These are phyloP conservation scores for Hyppa rectilinea DNA, from an alignment of 2,888 invertebrate genomes.

Conservation along the genomic window DNA sequence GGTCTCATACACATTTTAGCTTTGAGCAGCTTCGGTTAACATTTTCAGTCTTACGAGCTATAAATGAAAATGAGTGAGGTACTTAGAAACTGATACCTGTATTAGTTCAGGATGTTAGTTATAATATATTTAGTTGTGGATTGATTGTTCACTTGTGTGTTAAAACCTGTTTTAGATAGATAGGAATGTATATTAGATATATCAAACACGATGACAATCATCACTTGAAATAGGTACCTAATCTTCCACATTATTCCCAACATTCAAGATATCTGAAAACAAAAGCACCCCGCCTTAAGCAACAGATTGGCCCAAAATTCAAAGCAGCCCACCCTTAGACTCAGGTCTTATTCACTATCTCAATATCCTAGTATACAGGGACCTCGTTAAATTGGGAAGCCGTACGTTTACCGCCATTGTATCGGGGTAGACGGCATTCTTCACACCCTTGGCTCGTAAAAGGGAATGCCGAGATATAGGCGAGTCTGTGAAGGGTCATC, in stretches of 20 bases:
- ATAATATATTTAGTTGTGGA: not conserved
- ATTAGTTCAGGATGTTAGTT: not conserved
- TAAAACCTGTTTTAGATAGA: not conserved
- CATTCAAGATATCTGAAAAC: constrained; percentile 33
- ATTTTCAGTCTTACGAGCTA: constrained; percentile 13
- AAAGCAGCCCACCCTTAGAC: constrained; percentile 50
- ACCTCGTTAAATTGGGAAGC: constrained; percentile 70
- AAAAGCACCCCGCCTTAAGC: constrained; percentile 50
- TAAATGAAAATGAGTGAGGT: not conserved
- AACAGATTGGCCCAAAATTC: constrained; percentile 50
- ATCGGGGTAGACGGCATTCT: constrained; percentile 75
- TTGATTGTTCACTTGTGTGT: not conserved
- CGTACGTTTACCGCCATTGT: constrained; percentile 71
- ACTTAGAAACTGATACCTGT: not conserved
- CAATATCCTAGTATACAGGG: constrained; percentile 62
- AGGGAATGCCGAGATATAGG: constrained; percentile 73
- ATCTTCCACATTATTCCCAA: constrained; percentile 31
- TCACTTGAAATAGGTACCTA: constrained; percentile 26
- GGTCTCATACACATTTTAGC: constrained; percentile 25
- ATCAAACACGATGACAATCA: constrained; percentile 8
- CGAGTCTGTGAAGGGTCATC: constrained; percentile 73
- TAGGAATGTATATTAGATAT: not conserved
- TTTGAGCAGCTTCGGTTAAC: constrained; percentile 14
- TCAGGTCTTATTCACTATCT: constrained; percentile 66
- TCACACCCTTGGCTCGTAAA: constrained; percentile 78